Conservation (phyloP, 64 coral and sea anemone genomes). For the Catalaphyllia jardinei region DNA sequence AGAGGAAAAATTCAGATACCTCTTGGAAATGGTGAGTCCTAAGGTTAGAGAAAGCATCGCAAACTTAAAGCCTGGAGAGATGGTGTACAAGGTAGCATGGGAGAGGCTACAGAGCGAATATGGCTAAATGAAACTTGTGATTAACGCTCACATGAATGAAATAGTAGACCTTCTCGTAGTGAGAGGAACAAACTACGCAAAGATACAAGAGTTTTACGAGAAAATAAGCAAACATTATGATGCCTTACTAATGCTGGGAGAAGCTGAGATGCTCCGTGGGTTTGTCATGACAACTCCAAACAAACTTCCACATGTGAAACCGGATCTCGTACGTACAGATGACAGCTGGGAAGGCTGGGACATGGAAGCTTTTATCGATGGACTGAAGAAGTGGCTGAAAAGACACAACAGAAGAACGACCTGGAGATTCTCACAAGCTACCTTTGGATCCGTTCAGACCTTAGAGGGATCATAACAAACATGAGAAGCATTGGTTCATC, state of each 20-base stretch:
- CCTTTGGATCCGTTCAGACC: neutral
- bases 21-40: slow-evolving; percentile 25
- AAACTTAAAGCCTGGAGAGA: slow-evolving; percentile 34
- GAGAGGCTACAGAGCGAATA: slow-evolving; percentile 53
- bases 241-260: slow-evolving; percentile 44
- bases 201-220: slow-evolving; percentile 47
- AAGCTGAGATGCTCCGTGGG: slow-evolving; percentile 16
- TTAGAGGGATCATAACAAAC: slow-evolving; percentile 18
- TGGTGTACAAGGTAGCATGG: slow-evolving; percentile 49
- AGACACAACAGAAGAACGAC: slow-evolving; percentile 55
- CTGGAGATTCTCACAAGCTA: slow-evolving; percentile 12
- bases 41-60: slow-evolving; percentile 24
- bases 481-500: slow-evolving; percentile 56
- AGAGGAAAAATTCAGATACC: slow-evolving; percentile 45
- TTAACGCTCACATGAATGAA: slow-evolving; percentile 41
- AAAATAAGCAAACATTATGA: slow-evolving; percentile 57
- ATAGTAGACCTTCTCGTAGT: slow-evolving; percentile 40
- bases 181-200: slow-evolving; percentile 26
- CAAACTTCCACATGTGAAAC: too few relatives aligned
- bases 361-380: neutral
- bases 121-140: slow-evolving; percentile 41
- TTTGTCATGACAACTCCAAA: slow-evolving; percentile 23
- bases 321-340: slow-evolving; percentile 68
- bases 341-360: too few relatives aligned
- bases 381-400: slow-evolving; percentile 66